Evolutionary conservation across 2,113 vertebrate genomes (phyloP), one percentile per base, ranked within the genome.

Genomic region (Podarcis raffonei): DNA sequence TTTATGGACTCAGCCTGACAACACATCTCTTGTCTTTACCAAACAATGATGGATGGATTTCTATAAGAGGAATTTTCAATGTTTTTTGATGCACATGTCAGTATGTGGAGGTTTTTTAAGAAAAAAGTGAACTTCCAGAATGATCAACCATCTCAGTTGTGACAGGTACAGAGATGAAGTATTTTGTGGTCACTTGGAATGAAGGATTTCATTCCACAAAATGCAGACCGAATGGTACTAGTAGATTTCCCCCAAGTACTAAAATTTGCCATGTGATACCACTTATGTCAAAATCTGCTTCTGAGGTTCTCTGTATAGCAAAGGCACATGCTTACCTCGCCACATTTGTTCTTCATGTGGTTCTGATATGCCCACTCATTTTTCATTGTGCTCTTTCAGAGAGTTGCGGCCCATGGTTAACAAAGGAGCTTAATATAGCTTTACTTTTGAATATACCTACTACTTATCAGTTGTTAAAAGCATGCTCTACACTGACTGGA

Each of bases 231-330:
- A 48, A 81, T 83, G 75, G 65, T 37, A 92, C 22, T 65, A 72
- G n/a, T 81, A 30, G 39, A 53, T 32, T 35, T 91, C 86, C 85
- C 90, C 65, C 11, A 12, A 87, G 32, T 23, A 82, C 42, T 66
- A 84, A 84, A 86, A 25, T 62, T 57, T 90, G 62, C 84, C 88
- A 88, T 59, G 23, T 84, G 87, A 86, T 80, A 90, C 8, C 75
- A 88, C 57, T 89, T 92, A 83, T 27, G 74, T 85, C 53, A 83
- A 93, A 95, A 76, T 22, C 85, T 87, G 6, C 39, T 92, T 85
- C 80, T 89, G 59, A 92, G 91, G 27, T n/a, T 91, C 90, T 77
- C 75, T 85, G 77, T 90, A 77, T 65, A 91, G 81, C 81, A 92
- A 87, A 94, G 11, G 85, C 16, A 89, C 82, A 80, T 90, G 74